Evolutionary conservation across 2,113 vertebrate species (phyloP), one percentile per base, ranked within the genome.

Genomic region (Trachemys scripta): DNA sequence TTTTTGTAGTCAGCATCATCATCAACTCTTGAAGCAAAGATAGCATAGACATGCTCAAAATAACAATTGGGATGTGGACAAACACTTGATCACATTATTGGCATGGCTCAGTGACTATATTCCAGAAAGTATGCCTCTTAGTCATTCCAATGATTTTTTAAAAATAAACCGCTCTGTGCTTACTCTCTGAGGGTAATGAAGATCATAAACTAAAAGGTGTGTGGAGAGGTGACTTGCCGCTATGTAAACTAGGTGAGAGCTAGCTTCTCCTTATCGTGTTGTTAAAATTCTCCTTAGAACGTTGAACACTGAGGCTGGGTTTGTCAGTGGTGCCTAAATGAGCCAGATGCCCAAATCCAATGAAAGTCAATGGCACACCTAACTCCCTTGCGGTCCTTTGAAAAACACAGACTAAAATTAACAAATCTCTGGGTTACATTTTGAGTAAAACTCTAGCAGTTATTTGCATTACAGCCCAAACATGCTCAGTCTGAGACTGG

Each of bases 151-250:
- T 87, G 85, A 38, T 93, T 94, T 93, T 81, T 47, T 90, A 76
- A 90, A 59, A 93, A 87, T 51, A 81, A 49, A 5, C 29, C 87
- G 25, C 20, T 88, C 1, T 24, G 29, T 3, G 31, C 9, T 88
- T 69, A 2, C 54, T 84, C 87, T 94, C 80, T 95, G 51, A 12
- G 27, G 90, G 35, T 38, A 80, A 16, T 85, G 45, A 24, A 86
- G 80, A 76, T 91, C 35, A 72, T 0, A 0, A 11, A 80, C 8
- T 35, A 57, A 54, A 3, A 0, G 0, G 42, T 85, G 27, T 82
- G 54, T 38, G 69, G 49, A 85, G 51, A 88, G 57, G 6, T 0
- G 47, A 78, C 47, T 49, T 83, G 42, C 10, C 72, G 20, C 13
- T 49, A 24, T 49, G 6, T 80, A 27, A 16, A 83, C 38, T 53